Evolutionary conservation across 2,797 vertebrate genomes (phyloP), one percentile per base, ranked within the genome.

Genomic region (Acipenser transmontanus): DNA sequence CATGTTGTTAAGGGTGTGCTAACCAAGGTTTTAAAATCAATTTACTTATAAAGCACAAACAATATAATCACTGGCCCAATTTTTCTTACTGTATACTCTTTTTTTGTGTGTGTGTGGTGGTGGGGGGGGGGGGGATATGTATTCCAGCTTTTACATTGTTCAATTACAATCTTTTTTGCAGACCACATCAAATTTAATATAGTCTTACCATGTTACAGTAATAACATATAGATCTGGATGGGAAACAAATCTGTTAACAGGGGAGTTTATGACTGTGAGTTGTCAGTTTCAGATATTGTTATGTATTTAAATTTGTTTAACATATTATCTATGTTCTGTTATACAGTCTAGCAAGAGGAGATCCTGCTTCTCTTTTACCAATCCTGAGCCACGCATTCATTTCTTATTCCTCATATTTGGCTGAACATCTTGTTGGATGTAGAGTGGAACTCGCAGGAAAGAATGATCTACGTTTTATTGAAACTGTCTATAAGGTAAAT

Each of bases 401-500:
- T 1, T 92, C 91, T n/a, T 97, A 93, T 71, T 99, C 96, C 20
- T 86, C 93, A 7, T 77, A 79, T 4, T 73, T 99, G 73, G 82
- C 93, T 4, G 94, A 96, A 68, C 85, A 93, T 66, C 74, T 99
- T 8, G 78, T 96, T n/a, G 83, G 83, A 11, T 82, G 81, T 4
- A 91, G 87, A 47, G 70, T 93, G 13, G 94, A 98, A 69, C 84
- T 99, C 48, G 78, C 84, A 2, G 92, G 92, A 66, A 97, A 97
- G 86, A 98, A 88, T 3, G 97, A 99, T 76, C 80, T 94, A 47
- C 87, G 94, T 71, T 99, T 99, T 74, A 83, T 87, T 7, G 94
- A 98, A 73, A 83, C 91, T 0, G 74, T 97, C 73, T 99, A 97
- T 73, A 99, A 98, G 95, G 97, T 97, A 86, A 71, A 57, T 65